Evolutionary conservation across 2,888 invertebrate species (phyloP).

Genomic region (Sycophila texana): DNA sequence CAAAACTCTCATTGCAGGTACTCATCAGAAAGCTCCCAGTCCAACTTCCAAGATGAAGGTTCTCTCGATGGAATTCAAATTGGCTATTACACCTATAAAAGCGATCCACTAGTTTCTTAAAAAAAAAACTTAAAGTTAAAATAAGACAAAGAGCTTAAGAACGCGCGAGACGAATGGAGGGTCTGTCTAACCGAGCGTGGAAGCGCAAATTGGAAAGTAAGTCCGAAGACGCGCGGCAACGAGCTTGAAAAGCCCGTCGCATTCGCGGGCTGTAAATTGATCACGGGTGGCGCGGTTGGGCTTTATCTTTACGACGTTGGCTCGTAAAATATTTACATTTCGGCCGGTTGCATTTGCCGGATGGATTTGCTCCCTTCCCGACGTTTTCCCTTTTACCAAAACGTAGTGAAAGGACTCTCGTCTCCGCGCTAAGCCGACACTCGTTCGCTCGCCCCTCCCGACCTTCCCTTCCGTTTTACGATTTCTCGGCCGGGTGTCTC

Average conservation of each 20-base stretch:
- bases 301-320: constrained; percentile 62
- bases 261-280: constrained; percentile 30
- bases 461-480: neutral
- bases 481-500: neutral
- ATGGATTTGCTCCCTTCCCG: constrained; percentile 56
- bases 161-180: too few species aligned
- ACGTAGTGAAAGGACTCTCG: neutral
- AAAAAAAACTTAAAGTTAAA: too few species aligned
- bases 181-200: neutral
- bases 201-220: constrained; percentile 37
- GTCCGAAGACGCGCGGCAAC: constrained; percentile 14
- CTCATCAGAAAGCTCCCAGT: too few species aligned
- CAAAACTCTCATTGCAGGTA: too few species aligned
- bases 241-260: constrained; percentile 23
- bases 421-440: constrained; percentile 24
- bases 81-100: too few species aligned
- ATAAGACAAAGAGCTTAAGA: neutral
- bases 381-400: constrained; percentile 16
- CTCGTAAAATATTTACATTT: constrained; percentile 68
- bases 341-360: constrained; percentile 61
- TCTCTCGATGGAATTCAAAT: too few species aligned
- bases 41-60: too few species aligned
- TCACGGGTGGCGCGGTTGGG: constrained; percentile 17
- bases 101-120: too few species aligned
- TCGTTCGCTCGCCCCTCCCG: neutral